Percentiles rank a stretch among this genome's conserved stretches.
These are phyloP conservation scores for Amphilophus citrinellus DNA, from an alignment of 2,113 vertebrate genomes.

Conservation along the genomic window DNA sequence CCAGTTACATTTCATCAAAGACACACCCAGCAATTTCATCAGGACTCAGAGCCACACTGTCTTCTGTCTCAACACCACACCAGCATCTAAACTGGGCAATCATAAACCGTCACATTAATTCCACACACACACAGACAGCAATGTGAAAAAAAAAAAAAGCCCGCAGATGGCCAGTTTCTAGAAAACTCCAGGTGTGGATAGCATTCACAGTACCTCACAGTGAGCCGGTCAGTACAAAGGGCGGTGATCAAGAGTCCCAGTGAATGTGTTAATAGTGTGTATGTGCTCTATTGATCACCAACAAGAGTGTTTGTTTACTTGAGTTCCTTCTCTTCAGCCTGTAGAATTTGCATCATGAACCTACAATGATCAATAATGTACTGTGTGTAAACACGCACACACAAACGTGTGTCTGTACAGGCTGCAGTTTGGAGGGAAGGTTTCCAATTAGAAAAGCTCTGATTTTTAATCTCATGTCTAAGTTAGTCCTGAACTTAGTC, in stretches of 20 bases:
- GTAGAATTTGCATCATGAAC: constrained; percentile 59
- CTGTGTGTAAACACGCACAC: constrained; percentile 8
- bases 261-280: constrained; percentile 30
- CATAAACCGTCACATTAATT: not conserved
- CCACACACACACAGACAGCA: constrained; percentile 16
- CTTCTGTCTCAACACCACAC: not conserved
- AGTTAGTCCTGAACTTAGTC: constrained; percentile 62
- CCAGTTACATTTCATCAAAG: constrained; percentile 12
- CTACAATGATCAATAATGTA: constrained; percentile 67
- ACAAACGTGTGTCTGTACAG: constrained; percentile 9
- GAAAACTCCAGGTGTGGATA: constrained; percentile 12
- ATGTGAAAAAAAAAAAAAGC: not conserved
- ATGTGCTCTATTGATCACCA: constrained; percentile 29
- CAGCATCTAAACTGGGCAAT: constrained; percentile 18
- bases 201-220: constrained; percentile 13
- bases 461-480: constrained; percentile 56
- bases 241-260: constrained; percentile 5
- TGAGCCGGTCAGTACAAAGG: constrained; percentile 8
- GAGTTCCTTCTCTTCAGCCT: constrained; percentile 45
- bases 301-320: constrained; percentile 57
- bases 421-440: constrained; percentile 10
- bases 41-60: not conserved
- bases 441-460: constrained; percentile 17
- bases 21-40: constrained; percentile 7
- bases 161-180: constrained; percentile 16